phyloP scores from a whole-genome alignment of 2,888 invertebrate species.

The Amiota mariae region DNA sequence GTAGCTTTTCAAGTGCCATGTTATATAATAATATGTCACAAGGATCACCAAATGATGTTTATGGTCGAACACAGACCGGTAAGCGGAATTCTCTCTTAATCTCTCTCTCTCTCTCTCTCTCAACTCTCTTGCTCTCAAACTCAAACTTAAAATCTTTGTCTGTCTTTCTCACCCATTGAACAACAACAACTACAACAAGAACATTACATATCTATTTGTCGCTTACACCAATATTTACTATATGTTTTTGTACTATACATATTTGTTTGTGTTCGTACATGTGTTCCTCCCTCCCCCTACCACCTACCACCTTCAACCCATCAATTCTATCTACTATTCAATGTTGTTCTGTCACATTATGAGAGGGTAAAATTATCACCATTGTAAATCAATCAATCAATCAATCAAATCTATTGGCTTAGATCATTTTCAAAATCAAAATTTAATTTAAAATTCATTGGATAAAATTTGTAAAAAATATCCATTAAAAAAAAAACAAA shows the following conservation, averaged over 20 bases:
- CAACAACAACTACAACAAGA: constrained; percentile 3
- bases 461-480: neutral
- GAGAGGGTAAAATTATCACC: too few relatives aligned
- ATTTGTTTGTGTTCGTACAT: neutral
- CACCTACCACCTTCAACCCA: too few relatives aligned
- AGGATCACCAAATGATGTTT: constrained; percentile 69
- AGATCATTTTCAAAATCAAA: too few relatives aligned
- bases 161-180: constrained; percentile 15
- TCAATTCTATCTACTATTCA: too few relatives aligned
- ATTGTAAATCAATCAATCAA: too few relatives aligned
- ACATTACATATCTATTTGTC: neutral
- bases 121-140: too few relatives aligned
- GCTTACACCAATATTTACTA: constrained; percentile 11
- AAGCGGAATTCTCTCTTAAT: constrained; percentile 60
- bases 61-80: constrained; percentile 74
- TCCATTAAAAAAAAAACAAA: neutral
- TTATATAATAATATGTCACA: constrained; percentile 55
- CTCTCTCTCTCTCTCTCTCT: constrained; percentile 32
- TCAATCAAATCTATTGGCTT: too few relatives aligned
- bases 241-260: constrained; percentile 24
- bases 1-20: constrained; percentile 57
- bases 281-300: too few relatives aligned
- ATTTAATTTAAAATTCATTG: neutral
- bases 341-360: too few relatives aligned
- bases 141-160: neutral